Evolutionary conservation across 2,113 vertebrate genomes (phyloP).

Genomic region (Lampris incognitus): DNA sequence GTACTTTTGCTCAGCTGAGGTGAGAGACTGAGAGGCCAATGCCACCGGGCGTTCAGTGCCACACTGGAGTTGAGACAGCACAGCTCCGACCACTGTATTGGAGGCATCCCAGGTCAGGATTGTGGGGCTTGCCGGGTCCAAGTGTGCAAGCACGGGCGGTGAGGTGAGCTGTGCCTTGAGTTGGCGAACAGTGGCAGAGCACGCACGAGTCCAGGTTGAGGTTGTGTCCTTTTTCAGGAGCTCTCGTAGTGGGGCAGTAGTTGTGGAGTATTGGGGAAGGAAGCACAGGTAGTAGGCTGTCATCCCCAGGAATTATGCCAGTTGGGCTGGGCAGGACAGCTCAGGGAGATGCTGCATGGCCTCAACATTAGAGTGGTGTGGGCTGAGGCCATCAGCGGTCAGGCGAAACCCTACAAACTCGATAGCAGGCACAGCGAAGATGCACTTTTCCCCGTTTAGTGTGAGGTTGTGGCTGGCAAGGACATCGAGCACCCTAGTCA

Average conservation of each 20-base stretch:
- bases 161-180: constrained; percentile 22
- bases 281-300: too few species aligned
- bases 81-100: too few species aligned
- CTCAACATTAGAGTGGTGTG: constrained; percentile 5
- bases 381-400: background rate
- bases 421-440: too few species aligned
- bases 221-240: background rate
- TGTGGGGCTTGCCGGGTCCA: background rate
- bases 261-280: too few species aligned
- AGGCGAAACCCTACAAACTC: background rate
- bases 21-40: too few species aligned
- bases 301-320: too few species aligned
- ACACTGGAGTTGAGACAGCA: too few species aligned
- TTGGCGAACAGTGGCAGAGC: background rate
- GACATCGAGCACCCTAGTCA: background rate
- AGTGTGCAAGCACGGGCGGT: constrained; percentile 11
- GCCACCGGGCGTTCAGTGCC: too few species aligned
- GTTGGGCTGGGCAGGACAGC: background rate
- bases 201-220: constrained; percentile 15
- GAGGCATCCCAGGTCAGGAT: too few species aligned
- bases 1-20: background rate
- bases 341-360: constrained; percentile 4
- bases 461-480: too few species aligned
- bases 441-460: too few species aligned
- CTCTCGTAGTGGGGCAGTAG: too few species aligned